A percentile compares a stretch with the other conserved stretches of the same genome.
Conservation (phyloP, 1,140 invertebrate species). For the Hyles vespertilio region DNA sequence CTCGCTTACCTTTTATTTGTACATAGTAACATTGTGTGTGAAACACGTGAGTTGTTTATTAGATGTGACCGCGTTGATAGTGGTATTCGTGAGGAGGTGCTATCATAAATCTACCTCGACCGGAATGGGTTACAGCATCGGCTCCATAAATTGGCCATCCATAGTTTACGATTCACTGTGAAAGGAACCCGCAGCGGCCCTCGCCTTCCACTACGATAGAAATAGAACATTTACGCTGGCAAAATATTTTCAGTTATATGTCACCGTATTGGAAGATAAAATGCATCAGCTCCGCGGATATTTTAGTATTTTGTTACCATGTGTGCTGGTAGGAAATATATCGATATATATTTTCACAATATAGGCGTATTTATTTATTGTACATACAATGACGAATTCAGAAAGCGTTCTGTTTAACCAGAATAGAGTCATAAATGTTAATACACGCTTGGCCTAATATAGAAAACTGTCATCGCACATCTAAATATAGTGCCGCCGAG, state of each 20-base stretch:
- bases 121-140: conserved; percentile 62
- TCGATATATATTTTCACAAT: neutral
- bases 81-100: conserved; percentile 53
- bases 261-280: conserved; percentile 3
- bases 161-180: conserved; percentile 63
- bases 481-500: neutral
- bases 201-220: conserved; percentile 33
- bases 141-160: conserved; percentile 69
- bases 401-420: too few relatives aligned
- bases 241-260: conserved; percentile 8
- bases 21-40: neutral
- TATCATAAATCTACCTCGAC: conserved; percentile 60
- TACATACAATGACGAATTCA: neutral
- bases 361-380: neutral
- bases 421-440: neutral
- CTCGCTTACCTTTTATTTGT: neutral
- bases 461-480: conserved; percentile 13
- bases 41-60: conserved; percentile 32
- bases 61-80: conserved; percentile 34
- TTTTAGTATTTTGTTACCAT: neutral
- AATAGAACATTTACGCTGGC: conserved; percentile 14
- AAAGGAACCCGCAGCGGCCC: conserved; percentile 45
- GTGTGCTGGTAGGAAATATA: neutral
- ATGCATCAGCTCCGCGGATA: neutral
- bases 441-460: conserved; percentile 15